These are phyloP conservation scores for Tholera decimalis DNA, from an alignment of 2,888 invertebrate species.

Conservation along the genomic window DNA sequence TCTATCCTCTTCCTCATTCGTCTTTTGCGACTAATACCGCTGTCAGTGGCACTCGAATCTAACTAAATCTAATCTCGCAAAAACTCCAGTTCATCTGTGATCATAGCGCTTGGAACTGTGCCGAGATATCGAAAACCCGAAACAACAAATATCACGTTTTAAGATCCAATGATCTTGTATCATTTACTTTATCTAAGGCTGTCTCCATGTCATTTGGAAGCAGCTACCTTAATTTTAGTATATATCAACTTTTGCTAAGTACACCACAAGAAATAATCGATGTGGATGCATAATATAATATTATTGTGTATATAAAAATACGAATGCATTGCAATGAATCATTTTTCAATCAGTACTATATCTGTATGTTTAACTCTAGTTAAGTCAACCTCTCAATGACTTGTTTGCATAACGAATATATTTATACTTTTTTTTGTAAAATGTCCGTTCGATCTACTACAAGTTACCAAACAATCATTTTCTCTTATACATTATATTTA, in stretches of 20 bases:
- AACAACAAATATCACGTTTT: too few relatives aligned
- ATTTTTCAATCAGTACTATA: constrained; percentile 67
- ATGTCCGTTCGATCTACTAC: constrained; percentile 44
- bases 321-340: constrained; percentile 66
- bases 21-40: too few relatives aligned
- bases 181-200: constrained; percentile 29
- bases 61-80: too few relatives aligned
- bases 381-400: constrained; percentile 34
- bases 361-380: constrained; percentile 55
- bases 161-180: too few relatives aligned
- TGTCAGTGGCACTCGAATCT: too few relatives aligned
- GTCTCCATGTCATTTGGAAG: constrained; percentile 30
- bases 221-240: constrained; percentile 23
- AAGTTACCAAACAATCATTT: constrained; percentile 63
- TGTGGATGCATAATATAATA: constrained; percentile 61
- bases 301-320: constrained; percentile 63
- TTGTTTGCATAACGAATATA: constrained; percentile 39
- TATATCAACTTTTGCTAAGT: constrained; percentile 42
- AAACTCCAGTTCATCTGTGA: too few relatives aligned
- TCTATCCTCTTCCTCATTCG: too few relatives aligned
- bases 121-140: too few relatives aligned
- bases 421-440: constrained; percentile 34
- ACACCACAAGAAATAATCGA: constrained; percentile 41
- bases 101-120: too few relatives aligned
- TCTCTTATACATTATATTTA: constrained; percentile 52